phyloP scores from a whole-genome alignment of 2,113 vertebrate species.

The Mobula hypostoma region DNA sequence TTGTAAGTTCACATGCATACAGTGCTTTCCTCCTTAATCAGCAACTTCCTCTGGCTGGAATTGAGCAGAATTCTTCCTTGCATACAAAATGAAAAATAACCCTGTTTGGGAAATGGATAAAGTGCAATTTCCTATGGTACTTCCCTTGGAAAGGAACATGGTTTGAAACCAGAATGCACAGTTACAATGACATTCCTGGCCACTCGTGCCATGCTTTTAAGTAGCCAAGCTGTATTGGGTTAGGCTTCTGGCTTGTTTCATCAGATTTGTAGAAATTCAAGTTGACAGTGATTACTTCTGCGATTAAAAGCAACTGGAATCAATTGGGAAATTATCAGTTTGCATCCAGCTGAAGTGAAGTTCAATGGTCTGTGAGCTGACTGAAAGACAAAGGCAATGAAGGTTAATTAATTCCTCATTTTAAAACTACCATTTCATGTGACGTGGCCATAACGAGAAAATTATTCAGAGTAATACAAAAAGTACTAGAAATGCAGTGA shows the following conservation, averaged over 20 bases:
- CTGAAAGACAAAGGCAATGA: background rate
- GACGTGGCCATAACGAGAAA: background rate
- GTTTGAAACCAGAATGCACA: background rate
- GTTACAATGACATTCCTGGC: background rate
- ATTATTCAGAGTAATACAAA: background rate
- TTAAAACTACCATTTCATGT: background rate
- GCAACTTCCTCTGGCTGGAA: background rate
- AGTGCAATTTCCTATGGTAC: background rate
- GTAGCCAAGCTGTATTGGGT: background rate
- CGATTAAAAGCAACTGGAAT: background rate
- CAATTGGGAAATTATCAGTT: background rate
- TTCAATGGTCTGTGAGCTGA: background rate
- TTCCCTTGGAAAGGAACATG: background rate
- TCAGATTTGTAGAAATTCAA: background rate
- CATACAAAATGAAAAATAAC: background rate
- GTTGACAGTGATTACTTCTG: background rate
- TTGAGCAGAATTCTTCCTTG: background rate
- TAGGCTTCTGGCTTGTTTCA: background rate
- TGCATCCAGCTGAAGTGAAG: background rate
- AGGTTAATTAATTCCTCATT: conserved; percentile 2
- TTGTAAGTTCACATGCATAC: background rate
- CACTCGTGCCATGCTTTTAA: background rate
- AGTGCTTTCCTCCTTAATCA: background rate
- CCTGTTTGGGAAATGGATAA: background rate
- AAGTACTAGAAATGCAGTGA: background rate